Base-by-base conservation (phyloP, 2,888 invertebrate genomes). In the Ormyrus labotus region DNA sequence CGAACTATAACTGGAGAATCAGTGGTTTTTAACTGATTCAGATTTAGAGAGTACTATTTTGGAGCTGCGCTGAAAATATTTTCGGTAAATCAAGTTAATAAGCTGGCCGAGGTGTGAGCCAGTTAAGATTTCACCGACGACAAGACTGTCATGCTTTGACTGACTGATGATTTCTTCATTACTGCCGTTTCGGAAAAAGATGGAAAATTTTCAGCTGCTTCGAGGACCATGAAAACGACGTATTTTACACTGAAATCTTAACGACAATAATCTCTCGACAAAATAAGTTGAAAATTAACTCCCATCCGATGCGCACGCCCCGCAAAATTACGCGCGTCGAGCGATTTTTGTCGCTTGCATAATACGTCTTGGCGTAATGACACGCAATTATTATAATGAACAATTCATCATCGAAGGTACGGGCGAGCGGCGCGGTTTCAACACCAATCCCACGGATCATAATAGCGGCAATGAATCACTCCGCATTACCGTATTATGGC, bases 31-130 rank as follows among this genome's bases (percentile, higher is more conserved):
- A 13, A 13, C 13, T 13, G 0, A 13, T 13, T 13, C 13, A 13
- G 13, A 13, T 13, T 13, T 13, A 13, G 13, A 13, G 13, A 13
- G 13, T 13, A 51, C 51, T 9, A 5, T n/a, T 73, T 13, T 19
- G 19, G 45, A 47, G 5, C 19, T 7, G 63, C 8, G 73, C 73
- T 73, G 57, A 64, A 73, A 73, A 57, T 73, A 73, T 73, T 53
- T 51, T 63, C 63, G 53, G 71, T 72, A 53, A 63, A 63, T 63
- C 55, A 72, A 9, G 10, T 47, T 72, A 63, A 72, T 72, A 53
- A 63, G 6, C 8, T 45, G 8, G 6, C 53, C 53, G 34, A 34
- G 3, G 34, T 34, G 34, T 19, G 19, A 11, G 19, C 19, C 2
- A 48, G 70, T 50, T 50, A 60, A 53, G 53, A 53, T 67, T n/a